Conservation (phyloP, 2,888 invertebrate genomes). For the Cerceris ruficornis region DNA sequence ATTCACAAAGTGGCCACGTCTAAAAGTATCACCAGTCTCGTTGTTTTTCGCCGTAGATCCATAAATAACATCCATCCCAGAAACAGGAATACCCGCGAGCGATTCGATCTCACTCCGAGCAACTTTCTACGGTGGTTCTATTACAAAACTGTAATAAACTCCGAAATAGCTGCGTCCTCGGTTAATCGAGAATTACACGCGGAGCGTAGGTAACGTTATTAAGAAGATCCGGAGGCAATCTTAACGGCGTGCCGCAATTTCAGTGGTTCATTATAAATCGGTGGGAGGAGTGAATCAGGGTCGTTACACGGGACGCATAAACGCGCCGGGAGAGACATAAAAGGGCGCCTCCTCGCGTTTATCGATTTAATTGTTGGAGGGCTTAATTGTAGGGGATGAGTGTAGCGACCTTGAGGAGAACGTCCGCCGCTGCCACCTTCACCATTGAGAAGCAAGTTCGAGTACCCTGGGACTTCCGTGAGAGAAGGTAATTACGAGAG, state of each 20-base stretch:
- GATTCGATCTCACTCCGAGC: background rate
- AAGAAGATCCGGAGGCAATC: constrained; percentile 37
- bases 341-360: constrained; percentile 53
- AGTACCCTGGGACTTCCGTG: constrained; percentile 72
- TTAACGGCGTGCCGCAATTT: constrained; percentile 46
- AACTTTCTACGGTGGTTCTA: background rate
- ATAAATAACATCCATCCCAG: background rate
- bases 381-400: constrained; percentile 71
- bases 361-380: constrained; percentile 72
- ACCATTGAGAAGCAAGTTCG: constrained; percentile 58
- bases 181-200: constrained; percentile 40
- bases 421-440: constrained; percentile 14
- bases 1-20: background rate
- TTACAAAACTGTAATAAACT: constrained; percentile 1
- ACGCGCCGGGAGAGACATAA: background rate
- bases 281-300: constrained; percentile 18
- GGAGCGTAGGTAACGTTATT: constrained; percentile 23
- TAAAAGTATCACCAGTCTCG: background rate
- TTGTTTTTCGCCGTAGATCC: background rate
- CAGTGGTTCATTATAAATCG: constrained; percentile 43
- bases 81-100: background rate
- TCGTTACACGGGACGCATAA: constrained; percentile 22
- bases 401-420: constrained; percentile 67
- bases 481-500: constrained; percentile 73
- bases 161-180: background rate